Percentiles rank a stretch among this genome's conserved stretches.
Conservation (phyloP, 2,888 invertebrate species). For the Chromoteleia sp. region DNA sequence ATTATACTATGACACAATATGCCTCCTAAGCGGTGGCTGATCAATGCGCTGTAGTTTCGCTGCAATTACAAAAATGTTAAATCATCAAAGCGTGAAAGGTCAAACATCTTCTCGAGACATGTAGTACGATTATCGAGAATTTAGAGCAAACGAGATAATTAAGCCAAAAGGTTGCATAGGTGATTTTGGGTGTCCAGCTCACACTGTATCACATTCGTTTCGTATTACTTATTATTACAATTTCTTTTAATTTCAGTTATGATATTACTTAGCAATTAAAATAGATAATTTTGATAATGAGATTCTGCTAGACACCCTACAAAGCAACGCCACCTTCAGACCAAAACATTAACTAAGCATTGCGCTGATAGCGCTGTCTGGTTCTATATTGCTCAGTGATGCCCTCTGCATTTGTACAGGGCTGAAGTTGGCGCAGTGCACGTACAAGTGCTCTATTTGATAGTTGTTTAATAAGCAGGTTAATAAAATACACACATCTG, state of each 20-base stretch:
- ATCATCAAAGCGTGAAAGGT: conserved; percentile 75
- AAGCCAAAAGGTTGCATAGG: conserved; percentile 64
- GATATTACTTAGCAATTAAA: not conserved
- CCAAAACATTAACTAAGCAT: conserved; percentile 25
- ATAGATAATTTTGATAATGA: too few relatives aligned
- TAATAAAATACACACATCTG: conserved; percentile 13
- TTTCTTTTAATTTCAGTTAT: too few relatives aligned
- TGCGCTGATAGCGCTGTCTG: not conserved
- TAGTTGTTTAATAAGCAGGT: conserved; percentile 29
- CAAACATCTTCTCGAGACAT: conserved; percentile 63
- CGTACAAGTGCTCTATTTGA: conserved; percentile 15
- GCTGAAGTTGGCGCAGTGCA: conserved; percentile 21
- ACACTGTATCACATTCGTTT: not conserved
- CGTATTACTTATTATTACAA: too few relatives aligned
- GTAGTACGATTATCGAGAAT: conserved; percentile 52
- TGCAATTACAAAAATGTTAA: conserved; percentile 82
- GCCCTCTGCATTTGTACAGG: conserved; percentile 2
- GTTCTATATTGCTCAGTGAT: conserved; percentile 9
- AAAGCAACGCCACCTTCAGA: conserved; percentile 41
- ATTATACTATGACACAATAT: conserved; percentile 81
- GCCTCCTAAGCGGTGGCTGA: conserved; percentile 82
- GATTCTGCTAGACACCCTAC: not conserved
- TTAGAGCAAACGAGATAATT: conserved; percentile 64
- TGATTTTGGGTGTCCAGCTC: conserved; percentile 30
- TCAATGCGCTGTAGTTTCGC: conserved; percentile 84